These are phyloP conservation scores for Camelus bactrianus DNA, from an alignment of 2,113 vertebrate genomes.

Conservation along the genomic window DNA sequence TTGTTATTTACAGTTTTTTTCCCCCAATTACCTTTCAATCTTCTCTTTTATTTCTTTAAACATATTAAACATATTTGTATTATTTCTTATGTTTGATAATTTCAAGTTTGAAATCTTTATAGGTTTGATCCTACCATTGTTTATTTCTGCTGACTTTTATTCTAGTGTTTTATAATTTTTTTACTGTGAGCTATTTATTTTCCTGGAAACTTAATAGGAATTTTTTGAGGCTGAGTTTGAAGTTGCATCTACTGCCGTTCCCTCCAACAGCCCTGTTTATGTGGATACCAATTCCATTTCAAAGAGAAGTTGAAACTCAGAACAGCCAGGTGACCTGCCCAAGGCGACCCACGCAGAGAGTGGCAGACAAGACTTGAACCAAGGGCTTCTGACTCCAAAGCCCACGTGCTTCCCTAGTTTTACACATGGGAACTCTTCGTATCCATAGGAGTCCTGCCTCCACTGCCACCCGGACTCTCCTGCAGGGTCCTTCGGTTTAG, in stretches of 20 bases:
- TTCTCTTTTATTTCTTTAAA: not conserved
- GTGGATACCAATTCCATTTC: not conserved
- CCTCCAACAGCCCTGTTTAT: not conserved
- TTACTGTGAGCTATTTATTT: not conserved
- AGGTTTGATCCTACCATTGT: not conserved
- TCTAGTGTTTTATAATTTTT: not conserved
- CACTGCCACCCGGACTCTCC: fast-evolving
- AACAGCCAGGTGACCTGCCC: not conserved
- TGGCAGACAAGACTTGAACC: not conserved
- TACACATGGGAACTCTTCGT: no score
- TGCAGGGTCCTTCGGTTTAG: not conserved
- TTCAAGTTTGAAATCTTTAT: not conserved
- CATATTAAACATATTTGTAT: not conserved
- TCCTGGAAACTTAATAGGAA: not conserved
- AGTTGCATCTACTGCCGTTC: not conserved
- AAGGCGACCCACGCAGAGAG: no score
- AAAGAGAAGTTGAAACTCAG: not conserved
- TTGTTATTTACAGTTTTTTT: not conserved
- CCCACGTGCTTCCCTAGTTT: not conserved
- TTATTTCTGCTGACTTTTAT: not conserved
- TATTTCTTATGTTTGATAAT: not conserved
- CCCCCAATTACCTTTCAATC: not conserved
- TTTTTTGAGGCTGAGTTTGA: not conserved
- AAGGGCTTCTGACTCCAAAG: not conserved
- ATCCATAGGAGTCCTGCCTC: not conserved